Percentiles rank a stretch among this genome's conserved stretches.
phyloP scores from a whole-genome alignment of 2,797 vertebrate genomes.

The Ammospiza maritima region DNA sequence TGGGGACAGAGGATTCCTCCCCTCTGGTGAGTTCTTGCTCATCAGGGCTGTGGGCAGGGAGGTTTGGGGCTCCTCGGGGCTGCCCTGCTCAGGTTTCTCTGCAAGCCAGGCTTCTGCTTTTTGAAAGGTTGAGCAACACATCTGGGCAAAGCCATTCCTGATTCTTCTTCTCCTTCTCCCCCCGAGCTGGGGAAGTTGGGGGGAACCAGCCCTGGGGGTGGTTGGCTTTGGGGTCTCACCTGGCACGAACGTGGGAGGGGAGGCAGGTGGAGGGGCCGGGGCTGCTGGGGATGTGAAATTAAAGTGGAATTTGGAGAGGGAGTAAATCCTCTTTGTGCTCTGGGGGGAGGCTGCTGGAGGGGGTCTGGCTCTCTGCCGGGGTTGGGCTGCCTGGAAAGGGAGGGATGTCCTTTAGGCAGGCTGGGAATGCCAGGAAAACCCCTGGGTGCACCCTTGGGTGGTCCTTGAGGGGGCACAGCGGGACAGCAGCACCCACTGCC shows the following conservation, averaged over 20 bases:
- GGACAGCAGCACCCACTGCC: not conserved
- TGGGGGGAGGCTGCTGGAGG: accelerated
- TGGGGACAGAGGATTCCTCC: not conserved
- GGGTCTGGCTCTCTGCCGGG: not conserved
- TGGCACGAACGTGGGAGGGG: not conserved
- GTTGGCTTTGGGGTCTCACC: not conserved
- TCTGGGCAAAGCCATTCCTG: not conserved
- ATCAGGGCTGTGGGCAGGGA: conserved; percentile 23
- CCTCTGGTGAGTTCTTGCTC: not conserved
- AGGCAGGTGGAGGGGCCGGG: not conserved
- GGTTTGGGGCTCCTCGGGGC: not conserved
- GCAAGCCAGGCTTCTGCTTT: conserved; percentile 24
- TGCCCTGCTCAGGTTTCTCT: not conserved
- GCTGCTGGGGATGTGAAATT: not conserved
- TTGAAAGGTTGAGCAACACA: not conserved
- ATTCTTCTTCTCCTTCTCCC: conserved; percentile 19
- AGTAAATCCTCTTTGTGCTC: not conserved
- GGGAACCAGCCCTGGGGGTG: not conserved
- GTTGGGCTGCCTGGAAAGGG: not conserved
- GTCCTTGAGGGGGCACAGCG: not conserved
- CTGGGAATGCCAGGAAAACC: accelerated
- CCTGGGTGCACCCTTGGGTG: accelerated
- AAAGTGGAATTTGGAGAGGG: accelerated
- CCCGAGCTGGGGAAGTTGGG: not conserved
- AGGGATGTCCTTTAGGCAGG: not conserved